Conservation (phyloP, 2,113 vertebrate genomes). For the Nesospiza acunhae region DNA sequence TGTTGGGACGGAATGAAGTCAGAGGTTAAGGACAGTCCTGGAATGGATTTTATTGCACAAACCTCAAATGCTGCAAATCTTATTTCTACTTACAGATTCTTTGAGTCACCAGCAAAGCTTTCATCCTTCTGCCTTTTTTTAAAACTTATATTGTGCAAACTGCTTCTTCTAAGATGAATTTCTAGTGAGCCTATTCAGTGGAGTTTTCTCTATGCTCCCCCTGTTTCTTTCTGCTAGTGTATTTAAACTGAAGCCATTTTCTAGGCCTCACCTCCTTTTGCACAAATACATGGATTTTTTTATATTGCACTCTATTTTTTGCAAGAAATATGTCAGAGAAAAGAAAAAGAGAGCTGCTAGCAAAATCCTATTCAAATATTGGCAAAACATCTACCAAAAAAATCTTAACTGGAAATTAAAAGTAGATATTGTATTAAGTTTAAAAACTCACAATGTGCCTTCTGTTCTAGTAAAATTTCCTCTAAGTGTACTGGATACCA, state of each 20-base stretch:
- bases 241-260: not conserved
- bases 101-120: not conserved
- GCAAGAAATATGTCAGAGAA: not conserved
- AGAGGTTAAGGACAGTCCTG: not conserved
- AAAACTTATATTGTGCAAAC: not conserved
- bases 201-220: not conserved
- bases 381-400: not conserved
- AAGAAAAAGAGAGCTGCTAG: not conserved
- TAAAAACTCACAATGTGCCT: not conserved
- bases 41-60: not conserved
- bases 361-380: not conserved
- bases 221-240: not conserved
- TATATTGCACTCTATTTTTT: not conserved
- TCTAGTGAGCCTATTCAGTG: not conserved
- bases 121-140: not conserved
- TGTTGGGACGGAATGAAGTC: not conserved
- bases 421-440: not conserved
- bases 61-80: not conserved
- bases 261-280: not conserved
- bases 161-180: not conserved
- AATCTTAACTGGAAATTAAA: not conserved
- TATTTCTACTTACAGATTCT: not conserved
- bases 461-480: not conserved
- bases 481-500: not conserved
- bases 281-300: not conserved